A percentile compares a stretch with the other conserved stretches of the same genome.
Conservation (phyloP, 2,113 vertebrate genomes). For the Danionella cerebrum region DNA sequence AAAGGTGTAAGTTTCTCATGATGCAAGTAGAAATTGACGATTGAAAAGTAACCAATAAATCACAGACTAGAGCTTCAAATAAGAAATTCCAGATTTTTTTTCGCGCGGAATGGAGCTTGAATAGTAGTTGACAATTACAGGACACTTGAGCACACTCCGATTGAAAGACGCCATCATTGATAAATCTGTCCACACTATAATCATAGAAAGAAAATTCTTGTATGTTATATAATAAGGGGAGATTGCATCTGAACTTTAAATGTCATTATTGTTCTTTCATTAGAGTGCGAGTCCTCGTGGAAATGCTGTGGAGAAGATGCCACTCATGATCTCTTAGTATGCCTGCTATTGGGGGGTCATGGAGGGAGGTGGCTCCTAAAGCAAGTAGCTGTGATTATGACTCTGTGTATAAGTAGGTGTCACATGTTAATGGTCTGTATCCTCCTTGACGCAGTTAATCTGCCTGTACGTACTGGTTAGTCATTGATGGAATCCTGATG, state of each 20-base stretch:
- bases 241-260: background rate
- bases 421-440: slow-evolving; percentile 19
- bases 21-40: too few species aligned
- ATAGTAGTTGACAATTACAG: too few species aligned
- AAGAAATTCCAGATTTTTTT: too few species aligned
- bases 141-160: too few species aligned
- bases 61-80: too few species aligned
- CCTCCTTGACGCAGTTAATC: slow-evolving; percentile 31
- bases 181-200: too few species aligned
- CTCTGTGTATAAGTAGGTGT: background rate
- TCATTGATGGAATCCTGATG: slow-evolving; percentile 41
- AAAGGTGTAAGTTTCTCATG: too few species aligned
- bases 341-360: background rate
- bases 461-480: slow-evolving; percentile 45
- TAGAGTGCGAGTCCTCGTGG: background rate
- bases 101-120: too few species aligned
- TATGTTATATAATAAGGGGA: too few species aligned
- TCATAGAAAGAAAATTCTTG: too few species aligned
- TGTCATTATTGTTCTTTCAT: background rate
- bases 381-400: slow-evolving; percentile 6
- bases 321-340: background rate
- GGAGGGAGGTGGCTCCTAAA: background rate
- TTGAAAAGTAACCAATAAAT: too few species aligned
- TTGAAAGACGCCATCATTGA: too few species aligned
- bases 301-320: background rate